Base-by-base conservation (phyloP, 2,888 invertebrate genomes). In the Idaea dimidiata region DNA sequence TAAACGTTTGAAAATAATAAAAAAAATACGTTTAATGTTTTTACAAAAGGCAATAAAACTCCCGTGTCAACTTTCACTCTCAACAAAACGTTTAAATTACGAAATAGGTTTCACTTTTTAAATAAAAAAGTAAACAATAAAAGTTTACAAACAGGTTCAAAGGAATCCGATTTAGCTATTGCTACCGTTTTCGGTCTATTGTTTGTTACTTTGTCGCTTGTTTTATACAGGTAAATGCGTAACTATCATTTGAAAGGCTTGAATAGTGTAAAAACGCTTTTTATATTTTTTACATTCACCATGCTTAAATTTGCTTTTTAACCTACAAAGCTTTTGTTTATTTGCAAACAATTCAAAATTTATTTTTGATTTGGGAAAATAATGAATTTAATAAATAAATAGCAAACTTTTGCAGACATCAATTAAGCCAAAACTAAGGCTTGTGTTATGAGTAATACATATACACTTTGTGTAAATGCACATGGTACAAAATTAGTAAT, bases 51-150 rank as follows among this genome's bases (percentile, higher is more conserved):
- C 60, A 65, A 72, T 73, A 73, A 76, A 75, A 66, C 59, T 63
- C 54, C 66, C 64, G 63, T 63, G 60, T 58, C 17, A 66, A 76
- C 84, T 89, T 89, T 90, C 88, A 84, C 86, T 90, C 89, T 87
- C 73, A 74, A 88, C 81, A 88, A 87, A 84, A 84, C 83, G 71
- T 66, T 64, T 66, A 71, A 74, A 77, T 73, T 69, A 66, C 72
- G 68, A 75, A 69, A 67, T 68, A 75, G 72, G 70, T 86, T 86
- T 87, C 84, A 84, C 86, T 87, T 86, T 84, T 77, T 62, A 74
- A 72, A 72, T 76, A 84, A 86, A 85, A 84, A 82, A 75, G 69
- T 71, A 66, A 72, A 67, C 71, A 70, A 73, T 71, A 71, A 73
- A 72, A 75, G 75, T 76, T 75, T 73, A 74, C 78, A 75, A 74